Evolutionary conservation across 23 tunicate genomes (phyloP).

Genomic region (Halocynthia aurantium): DNA sequence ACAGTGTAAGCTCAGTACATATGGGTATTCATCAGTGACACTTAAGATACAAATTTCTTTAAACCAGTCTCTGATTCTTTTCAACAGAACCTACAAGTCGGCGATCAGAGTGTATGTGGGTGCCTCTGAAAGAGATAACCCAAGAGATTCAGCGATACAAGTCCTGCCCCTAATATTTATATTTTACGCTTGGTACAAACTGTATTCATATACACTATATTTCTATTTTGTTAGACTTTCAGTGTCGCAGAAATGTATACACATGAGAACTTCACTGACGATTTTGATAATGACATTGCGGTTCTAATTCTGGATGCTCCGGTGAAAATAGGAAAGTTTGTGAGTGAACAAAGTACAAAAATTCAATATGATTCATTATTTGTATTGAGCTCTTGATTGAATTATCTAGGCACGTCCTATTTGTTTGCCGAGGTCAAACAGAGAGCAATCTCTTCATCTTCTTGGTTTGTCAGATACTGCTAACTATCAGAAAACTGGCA

Average conservation of each 20-base stretch:
- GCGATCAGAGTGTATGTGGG: conserved; percentile 7
- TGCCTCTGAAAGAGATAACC: neutral
- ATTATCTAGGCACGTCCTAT: conserved; percentile 52
- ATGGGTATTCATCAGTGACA: no score
- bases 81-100: conserved; percentile 1
- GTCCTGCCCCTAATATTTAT: no score
- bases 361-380: neutral
- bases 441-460: conserved; percentile 36
- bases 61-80: neutral
- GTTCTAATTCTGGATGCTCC: conserved; percentile 40
- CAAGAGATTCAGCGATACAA: neutral
- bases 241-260: conserved; percentile 13
- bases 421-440: conserved; percentile 44
- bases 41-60: no score
- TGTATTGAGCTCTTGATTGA: neutral
- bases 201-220: conserved; percentile 7
- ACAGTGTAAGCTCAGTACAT: neutral
- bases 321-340: conserved; percentile 45
- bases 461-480: neutral
- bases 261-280: conserved; percentile 9
- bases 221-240: conserved; percentile 16
- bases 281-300: conserved; percentile 48
- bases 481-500: conserved; percentile 27
- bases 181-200: no score
- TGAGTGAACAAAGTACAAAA: conserved; percentile 10